Evolutionary conservation across 2,113 vertebrate species (phyloP).

Genomic region (Daubentonia madagascariensis): DNA sequence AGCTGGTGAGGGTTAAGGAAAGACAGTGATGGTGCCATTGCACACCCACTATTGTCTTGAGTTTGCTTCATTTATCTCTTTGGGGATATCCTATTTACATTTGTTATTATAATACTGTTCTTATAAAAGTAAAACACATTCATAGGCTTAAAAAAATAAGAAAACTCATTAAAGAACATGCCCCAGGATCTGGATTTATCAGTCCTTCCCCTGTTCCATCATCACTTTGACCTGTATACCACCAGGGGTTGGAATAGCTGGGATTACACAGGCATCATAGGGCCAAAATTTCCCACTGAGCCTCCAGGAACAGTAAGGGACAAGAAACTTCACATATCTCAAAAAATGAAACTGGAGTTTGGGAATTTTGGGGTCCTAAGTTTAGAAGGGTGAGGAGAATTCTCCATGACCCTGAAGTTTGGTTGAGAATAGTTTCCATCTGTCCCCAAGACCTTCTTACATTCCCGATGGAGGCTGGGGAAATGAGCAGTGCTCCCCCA

Average conservation of each 20-base stretch:
- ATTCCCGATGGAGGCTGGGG: no score
- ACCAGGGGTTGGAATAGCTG: neutral
- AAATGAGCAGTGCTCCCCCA: no score
- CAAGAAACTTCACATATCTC: no score
- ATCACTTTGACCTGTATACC: neutral
- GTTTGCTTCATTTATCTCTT: conserved; percentile 60
- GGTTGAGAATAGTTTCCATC: no score
- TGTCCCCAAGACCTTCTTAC: no score
- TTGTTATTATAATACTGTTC: conserved; percentile 73
- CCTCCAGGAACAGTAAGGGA: no score
- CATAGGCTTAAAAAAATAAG: conserved; percentile 72
- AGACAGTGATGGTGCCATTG: neutral
- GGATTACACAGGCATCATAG: no score
- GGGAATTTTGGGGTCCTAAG: no score
- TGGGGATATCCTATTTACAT: conserved; percentile 61
- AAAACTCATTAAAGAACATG: conserved; percentile 40
- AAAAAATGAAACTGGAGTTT: no score
- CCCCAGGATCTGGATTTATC: neutral
- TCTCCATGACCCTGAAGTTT: no score
- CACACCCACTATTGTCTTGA: neutral
- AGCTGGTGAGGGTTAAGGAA: neutral
- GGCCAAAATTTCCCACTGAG: no score
- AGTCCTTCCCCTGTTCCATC: neutral
- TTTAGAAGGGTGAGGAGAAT: no score
- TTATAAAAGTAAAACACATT: conserved; percentile 74